Conservation (phyloP, 2,888 invertebrate genomes). For the Flexamia atlantica region DNA sequence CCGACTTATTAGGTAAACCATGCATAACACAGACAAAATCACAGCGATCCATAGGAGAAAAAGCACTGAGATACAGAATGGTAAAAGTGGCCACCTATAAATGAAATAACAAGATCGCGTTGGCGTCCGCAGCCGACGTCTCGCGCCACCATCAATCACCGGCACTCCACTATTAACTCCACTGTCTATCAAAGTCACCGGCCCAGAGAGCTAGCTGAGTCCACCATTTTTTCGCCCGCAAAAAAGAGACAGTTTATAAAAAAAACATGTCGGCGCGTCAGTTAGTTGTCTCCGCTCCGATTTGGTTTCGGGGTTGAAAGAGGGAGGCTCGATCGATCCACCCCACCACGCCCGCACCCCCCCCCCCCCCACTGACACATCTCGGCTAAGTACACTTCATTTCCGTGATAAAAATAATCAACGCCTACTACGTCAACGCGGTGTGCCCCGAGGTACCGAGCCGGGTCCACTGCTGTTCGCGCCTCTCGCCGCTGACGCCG, state of each 20-base stretch:
- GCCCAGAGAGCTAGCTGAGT: constrained; percentile 35
- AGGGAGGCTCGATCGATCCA: constrained; percentile 56
- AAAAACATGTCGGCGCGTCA: constrained; percentile 62
- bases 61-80: background rate
- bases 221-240: constrained; percentile 52
- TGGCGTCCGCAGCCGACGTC: background rate
- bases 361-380: background rate
- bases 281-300: constrained; percentile 53
- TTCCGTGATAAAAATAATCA: constrained; percentile 42
- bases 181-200: constrained; percentile 58
- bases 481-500: background rate
- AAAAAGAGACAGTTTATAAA: constrained; percentile 60
- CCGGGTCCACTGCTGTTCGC: background rate
- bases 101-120: background rate
- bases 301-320: constrained; percentile 60
- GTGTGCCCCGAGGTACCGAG: background rate
- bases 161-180: constrained; percentile 43
- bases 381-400: constrained; percentile 49
- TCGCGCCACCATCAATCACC: constrained; percentile 32
- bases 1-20: background rate
- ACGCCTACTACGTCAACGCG: background rate
- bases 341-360: constrained; percentile 41
- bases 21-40: background rate
- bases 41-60: background rate
- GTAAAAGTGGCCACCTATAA: constrained; percentile 12